Evolutionary conservation across 1,140 invertebrate species (phyloP).

Genomic region (Mactra quadrangularis): DNA sequence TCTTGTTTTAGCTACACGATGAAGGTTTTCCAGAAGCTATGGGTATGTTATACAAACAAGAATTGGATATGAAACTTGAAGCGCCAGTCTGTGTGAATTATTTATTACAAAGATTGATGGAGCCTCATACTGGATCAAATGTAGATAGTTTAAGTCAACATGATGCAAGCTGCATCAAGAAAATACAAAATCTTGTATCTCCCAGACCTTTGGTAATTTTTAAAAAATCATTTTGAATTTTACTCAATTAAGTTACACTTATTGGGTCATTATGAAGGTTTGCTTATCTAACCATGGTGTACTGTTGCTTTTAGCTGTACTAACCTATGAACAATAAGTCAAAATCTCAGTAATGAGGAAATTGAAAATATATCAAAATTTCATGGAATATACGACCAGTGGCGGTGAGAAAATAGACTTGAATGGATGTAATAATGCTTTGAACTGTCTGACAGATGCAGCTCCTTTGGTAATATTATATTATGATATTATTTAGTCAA

Average conservation of each 20-base stretch:
- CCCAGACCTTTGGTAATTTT: constrained; percentile 14
- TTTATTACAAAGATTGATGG: not conserved
- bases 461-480: no score
- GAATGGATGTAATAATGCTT: no score
- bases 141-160: not conserved
- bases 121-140: not conserved
- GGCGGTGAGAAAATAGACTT: no score
- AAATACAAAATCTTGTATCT: constrained; percentile 23
- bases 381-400: no score
- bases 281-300: no score
- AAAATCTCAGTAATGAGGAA: no score
- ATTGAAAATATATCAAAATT: no score
- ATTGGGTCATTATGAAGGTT: no score
- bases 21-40: constrained; percentile 39
- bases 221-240: not conserved
- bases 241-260: not conserved
- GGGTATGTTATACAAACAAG: constrained; percentile 31
- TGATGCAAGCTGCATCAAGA: not conserved
- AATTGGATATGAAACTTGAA: not conserved
- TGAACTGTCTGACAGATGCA: no score
- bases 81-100: not conserved
- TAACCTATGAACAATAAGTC: no score
- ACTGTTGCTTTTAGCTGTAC: no score
- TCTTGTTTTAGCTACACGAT: not conserved
- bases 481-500: no score